Conservation (phyloP, 2,797 vertebrate species). For the Prionace glauca region DNA sequence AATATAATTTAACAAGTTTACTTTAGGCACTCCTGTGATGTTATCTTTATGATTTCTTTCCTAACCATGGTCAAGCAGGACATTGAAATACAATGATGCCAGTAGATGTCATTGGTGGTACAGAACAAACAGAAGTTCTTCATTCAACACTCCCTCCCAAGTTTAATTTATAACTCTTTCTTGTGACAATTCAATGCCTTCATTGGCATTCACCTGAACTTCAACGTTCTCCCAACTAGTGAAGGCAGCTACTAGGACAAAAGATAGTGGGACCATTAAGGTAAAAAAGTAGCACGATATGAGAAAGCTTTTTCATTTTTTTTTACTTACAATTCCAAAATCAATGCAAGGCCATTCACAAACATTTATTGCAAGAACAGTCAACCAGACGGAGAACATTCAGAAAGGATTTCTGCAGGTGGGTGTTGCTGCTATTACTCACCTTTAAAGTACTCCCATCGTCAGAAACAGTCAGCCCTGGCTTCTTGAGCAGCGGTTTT, state of each 20-base stretch:
- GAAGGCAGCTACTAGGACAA: not conserved
- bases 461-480: constrained; percentile 67
- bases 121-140: not conserved
- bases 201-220: not conserved
- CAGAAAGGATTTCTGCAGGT: not conserved
- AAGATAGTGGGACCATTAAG: not conserved
- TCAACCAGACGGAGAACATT: not conserved
- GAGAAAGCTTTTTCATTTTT: not conserved
- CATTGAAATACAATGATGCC: not conserved
- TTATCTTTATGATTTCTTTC: not conserved
- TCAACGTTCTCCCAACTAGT: not conserved
- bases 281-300: not conserved
- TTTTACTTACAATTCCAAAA: not conserved
- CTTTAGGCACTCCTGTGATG: not conserved
- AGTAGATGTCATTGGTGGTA: not conserved
- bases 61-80: not conserved
- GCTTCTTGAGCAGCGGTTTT: constrained; percentile 69
- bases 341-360: not conserved
- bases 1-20: not conserved
- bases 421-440: not conserved
- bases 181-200: not conserved
- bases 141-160: not conserved
- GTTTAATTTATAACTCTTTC: not conserved
- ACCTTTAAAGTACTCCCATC: constrained; percentile 75
- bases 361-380: not conserved